Conservation (phyloP, 2,113 vertebrate species). For the Channa maculata region DNA sequence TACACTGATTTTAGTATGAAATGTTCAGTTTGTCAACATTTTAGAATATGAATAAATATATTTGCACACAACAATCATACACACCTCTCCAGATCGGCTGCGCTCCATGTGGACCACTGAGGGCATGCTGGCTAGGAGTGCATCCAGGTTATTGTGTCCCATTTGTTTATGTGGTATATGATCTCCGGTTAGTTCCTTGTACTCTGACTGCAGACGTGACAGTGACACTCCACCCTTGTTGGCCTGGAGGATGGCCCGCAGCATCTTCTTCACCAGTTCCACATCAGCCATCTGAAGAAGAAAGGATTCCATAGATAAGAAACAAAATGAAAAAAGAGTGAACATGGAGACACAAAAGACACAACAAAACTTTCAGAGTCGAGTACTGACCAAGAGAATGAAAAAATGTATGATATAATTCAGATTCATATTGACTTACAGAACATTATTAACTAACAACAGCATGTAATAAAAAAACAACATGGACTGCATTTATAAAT, state of each 20-base stretch:
- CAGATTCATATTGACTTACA: too few species aligned
- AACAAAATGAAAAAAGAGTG: not conserved
- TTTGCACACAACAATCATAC: not conserved
- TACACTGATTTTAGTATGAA: too few species aligned
- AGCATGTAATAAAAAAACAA: too few species aligned
- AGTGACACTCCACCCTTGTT: conserved; percentile 88
- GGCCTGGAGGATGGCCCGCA: conserved; percentile 89
- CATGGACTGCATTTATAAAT: too few species aligned
- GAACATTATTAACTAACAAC: too few species aligned
- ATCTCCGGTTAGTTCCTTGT: conserved; percentile 91
- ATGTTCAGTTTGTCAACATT: too few species aligned
- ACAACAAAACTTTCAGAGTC: not conserved
- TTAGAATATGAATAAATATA: too few species aligned
- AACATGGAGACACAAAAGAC: not conserved
- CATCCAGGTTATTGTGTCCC: conserved; percentile 87
- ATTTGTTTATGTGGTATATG: conserved; percentile 91
- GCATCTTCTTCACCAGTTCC: conserved; percentile 89
- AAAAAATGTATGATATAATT: not conserved
- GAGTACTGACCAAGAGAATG: not conserved
- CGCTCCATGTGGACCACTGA: conserved; percentile 87
- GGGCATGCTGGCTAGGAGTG: conserved; percentile 88
- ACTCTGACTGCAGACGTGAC: conserved; percentile 88
- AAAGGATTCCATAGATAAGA: not conserved
- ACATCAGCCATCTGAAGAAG: conserved; percentile 89
- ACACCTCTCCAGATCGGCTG: conserved; percentile 89